A percentile compares a stretch with the other conserved stretches of the same genome.
phyloP scores from a whole-genome alignment of 2,888 invertebrate species.

The Tetragonisca angustula region DNA sequence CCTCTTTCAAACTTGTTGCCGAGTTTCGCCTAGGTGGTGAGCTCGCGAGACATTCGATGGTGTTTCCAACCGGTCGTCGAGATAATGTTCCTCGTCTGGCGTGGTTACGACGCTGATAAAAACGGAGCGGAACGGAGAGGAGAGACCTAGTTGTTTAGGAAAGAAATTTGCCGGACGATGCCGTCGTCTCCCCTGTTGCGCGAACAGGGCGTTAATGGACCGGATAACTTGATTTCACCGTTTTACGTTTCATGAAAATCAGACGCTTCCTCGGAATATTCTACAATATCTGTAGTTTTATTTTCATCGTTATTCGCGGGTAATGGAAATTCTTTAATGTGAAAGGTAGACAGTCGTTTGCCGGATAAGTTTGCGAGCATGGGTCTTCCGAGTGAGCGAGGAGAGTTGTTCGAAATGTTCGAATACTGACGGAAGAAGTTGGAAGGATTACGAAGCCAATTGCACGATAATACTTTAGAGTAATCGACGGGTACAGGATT shows the following conservation, averaged over 20 bases:
- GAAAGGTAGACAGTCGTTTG: too few relatives aligned
- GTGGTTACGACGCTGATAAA: conserved; percentile 60
- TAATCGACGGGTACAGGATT: too few relatives aligned
- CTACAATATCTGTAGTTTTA: too few relatives aligned
- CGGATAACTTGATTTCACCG: neutral
- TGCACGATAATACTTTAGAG: too few relatives aligned
- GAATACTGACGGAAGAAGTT: too few relatives aligned
- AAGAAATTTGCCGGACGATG: conserved; percentile 38
- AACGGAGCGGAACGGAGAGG: conserved; percentile 6
- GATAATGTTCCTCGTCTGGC: conserved; percentile 45
- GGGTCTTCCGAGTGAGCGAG: too few relatives aligned
- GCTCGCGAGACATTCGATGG: conserved; percentile 39
- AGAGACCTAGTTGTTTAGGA: conserved; percentile 48
- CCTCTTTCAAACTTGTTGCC: conserved; percentile 1
- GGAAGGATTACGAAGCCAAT: too few relatives aligned
- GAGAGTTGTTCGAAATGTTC: too few relatives aligned
- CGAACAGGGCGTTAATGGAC: conserved; percentile 17
- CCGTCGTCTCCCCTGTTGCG: neutral
- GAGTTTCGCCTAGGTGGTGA: conserved; percentile 47
- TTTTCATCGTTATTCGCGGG: too few relatives aligned
- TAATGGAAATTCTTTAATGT: too few relatives aligned
- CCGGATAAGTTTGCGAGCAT: too few relatives aligned
- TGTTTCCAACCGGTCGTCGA: conserved; percentile 28
- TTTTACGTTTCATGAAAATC: neutral
- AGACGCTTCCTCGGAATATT: too few relatives aligned